Conservation (phyloP, 1,140 invertebrate genomes). For the Alviniconcha marisindica region DNA sequence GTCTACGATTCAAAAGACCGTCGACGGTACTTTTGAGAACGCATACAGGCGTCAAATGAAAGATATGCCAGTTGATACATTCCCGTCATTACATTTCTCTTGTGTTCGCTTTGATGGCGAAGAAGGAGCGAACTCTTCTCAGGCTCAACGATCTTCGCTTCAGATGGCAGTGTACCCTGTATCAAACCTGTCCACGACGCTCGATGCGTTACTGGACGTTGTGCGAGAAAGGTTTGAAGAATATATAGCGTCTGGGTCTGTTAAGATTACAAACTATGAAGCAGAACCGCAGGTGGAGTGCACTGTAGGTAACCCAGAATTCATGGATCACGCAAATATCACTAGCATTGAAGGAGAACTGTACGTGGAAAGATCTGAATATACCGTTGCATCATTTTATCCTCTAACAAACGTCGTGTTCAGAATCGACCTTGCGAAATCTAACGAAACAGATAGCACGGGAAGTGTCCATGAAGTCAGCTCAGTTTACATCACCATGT, state of each 20-base stretch:
- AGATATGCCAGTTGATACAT: no score
- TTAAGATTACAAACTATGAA: slow-evolving; percentile 26
- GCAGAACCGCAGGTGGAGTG: slow-evolving; percentile 9
- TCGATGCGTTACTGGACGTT: no score
- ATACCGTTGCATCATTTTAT: background rate
- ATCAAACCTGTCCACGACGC: background rate
- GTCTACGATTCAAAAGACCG: background rate
- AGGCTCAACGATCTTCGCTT: background rate
- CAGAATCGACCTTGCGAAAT: background rate
- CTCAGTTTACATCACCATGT: background rate
- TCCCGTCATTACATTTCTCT: background rate
- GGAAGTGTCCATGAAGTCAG: background rate
- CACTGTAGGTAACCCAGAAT: background rate
- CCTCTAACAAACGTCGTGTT: slow-evolving; percentile 6
- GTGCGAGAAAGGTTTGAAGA: background rate
- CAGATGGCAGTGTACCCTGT: background rate
- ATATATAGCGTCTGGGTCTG: no score
- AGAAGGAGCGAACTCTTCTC: background rate
- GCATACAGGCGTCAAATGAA: background rate
- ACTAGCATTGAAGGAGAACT: background rate
- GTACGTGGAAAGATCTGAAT: background rate
- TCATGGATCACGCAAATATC: slow-evolving; percentile 8
- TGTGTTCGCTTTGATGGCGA: background rate
- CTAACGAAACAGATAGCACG: background rate
- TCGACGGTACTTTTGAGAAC: background rate